Evolutionary conservation across 2,113 vertebrate genomes (phyloP), one percentile per base, ranked within the genome.

Genomic region (Salvelinus alpinus): DNA sequence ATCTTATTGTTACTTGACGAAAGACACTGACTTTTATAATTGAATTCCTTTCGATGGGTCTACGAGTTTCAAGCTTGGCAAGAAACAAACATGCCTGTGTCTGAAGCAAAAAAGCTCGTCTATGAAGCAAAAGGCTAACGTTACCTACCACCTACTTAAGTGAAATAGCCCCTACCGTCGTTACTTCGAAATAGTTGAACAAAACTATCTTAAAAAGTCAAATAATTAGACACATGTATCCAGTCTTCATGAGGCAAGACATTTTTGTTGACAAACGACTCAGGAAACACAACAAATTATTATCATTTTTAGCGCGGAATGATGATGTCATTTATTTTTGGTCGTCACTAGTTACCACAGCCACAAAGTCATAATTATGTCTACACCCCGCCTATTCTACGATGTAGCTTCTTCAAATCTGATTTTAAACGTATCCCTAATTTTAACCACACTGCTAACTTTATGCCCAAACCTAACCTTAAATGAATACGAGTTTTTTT

Each of bases 311-410:
- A 89, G 74, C 91, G 85, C 78, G 0, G 1, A 3, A 7, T 90
- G 79, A 92, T 92, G 90, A 90, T 82, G 88, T 57, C 3, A 0
- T 82, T 85, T 90, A 88, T 91, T 92, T 91, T 83, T 89, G 87
- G 82, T 87, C 84, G 85, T 44, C 38, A 11, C 38, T 11, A 44
- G 38, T 44, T 44, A 44, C 38, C 38, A 44, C 38, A 44, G 6
- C 34, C 34, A 34, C 34, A 34, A 34, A 34, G 38, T 3, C 9
- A 44, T 11, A 11, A 11, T 11, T 11, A 44, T 44, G 9, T 9
- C 9, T 44, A 11, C 5, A 34, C 1, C 6, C 34, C 6, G 34
- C 34, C 38, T 44, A 44, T 44, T 44, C 8, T 44, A 44, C 38
- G 11, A 44, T 11, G 38, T 44, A 11, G 38, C 9, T 44, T 44